Evolutionary conservation across 2,797 vertebrate genomes (phyloP), one percentile per base, ranked within the genome.

Genomic region (Sternarchorhynchus goeldii): DNA sequence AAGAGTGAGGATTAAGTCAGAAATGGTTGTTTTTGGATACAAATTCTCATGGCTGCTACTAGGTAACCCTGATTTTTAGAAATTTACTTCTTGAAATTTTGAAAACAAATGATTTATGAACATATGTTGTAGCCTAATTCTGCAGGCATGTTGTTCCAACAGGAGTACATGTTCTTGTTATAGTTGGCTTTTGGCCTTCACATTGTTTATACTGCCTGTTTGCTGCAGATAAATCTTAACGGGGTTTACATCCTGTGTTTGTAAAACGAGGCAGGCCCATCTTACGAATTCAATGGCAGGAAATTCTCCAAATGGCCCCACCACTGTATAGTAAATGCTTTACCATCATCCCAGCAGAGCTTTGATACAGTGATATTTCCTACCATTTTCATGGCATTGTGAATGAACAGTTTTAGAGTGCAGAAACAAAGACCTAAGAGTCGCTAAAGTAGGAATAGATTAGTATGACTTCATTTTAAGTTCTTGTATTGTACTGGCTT

Each of bases 201-300:
- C 66, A 12, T 82, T 85, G 79, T 86, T 39, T 71, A 39, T 60
- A 36, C 32, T 55, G 64, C 6, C 73, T 41, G 18, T 56, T 70
- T 34, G 73, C 41, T 77, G 73, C 58, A 78, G 64, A 81, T 78
- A 79, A 68, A 74, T 83, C 81, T 78, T 66, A 57, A 75, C 71
- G 34, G 34, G 82, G 29, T 65, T 82, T 63, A 84, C 77, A 90
- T 92, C 91, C 91, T 88, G 87, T 81, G 59, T 92, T 93, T 92
- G 88, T 88, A 39, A 72, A 45, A 74, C 77, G 83, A 87, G 86
- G 58, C 39, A 81, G 86, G 85, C 86, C 87, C 87, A 73, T 74
- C 20, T 65, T 75, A 32, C 21, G 4, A 82, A 55, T 81, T 90
- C 88, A 92, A 91, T 90, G 14, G 73, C 79, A 88, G 92, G 91